A percentile compares a stretch with the other conserved stretches of the same genome.
Evolutionary conservation across 2,888 invertebrate species (phyloP).

Genomic region (Limnephilus auricula): DNA sequence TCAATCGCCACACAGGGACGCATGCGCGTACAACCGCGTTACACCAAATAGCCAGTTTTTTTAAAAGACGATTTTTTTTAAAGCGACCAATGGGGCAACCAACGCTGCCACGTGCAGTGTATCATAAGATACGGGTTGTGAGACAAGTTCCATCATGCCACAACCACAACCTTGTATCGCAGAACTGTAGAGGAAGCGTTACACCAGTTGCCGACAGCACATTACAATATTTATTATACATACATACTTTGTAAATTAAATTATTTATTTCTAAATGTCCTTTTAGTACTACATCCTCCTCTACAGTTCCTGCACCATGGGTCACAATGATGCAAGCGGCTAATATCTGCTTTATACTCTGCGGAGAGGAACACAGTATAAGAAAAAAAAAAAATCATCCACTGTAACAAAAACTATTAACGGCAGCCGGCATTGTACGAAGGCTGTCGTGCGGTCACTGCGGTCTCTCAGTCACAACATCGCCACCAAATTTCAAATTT

Average conservation of each 20-base stretch:
- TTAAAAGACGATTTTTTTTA: background rate
- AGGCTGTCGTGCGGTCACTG: background rate
- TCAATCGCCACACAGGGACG: too few relatives aligned
- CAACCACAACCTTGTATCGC: constrained; percentile 6
- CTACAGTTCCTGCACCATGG: background rate
- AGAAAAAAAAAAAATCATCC: constrained; percentile 31
- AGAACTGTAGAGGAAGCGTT: background rate
- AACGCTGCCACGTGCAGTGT: background rate
- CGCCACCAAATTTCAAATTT: background rate
- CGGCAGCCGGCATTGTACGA: background rate
- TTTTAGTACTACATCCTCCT: background rate
- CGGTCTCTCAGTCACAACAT: background rate
- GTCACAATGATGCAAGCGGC: constrained; percentile 54
- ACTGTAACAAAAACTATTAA: background rate
- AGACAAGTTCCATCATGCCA: constrained; percentile 61
- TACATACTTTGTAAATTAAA: background rate
- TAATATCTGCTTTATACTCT: constrained; percentile 55
- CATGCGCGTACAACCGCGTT: too few relatives aligned
- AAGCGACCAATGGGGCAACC: background rate
- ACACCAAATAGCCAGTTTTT: too few relatives aligned
- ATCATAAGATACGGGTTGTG: constrained; percentile 3
- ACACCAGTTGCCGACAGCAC: background rate
- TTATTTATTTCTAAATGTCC: background rate
- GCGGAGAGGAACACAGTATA: constrained; percentile 48
- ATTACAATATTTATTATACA: too few relatives aligned